Percentiles rank a stretch among this genome's conserved stretches.
phyloP scores from a whole-genome alignment of 64 coral and sea anemone species.

The Stichodactyla helianthus region DNA sequence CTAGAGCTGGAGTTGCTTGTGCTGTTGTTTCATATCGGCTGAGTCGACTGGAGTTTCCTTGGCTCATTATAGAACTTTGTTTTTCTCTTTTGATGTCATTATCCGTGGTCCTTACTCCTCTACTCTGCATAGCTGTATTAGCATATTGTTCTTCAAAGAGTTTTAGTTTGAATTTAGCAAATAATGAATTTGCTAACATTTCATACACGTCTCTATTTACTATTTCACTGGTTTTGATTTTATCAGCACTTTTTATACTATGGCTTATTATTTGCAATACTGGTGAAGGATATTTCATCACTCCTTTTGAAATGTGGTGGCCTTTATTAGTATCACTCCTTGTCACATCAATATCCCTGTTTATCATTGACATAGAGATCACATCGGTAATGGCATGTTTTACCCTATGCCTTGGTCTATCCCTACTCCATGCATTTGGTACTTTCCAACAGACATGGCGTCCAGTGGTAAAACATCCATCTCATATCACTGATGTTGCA shows the following conservation, averaged over 20 bases:
- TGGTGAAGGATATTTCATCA: slow-evolving; percentile 37
- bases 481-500: slow-evolving; percentile 45
- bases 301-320: slow-evolving; percentile 6
- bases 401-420: slow-evolving; percentile 35
- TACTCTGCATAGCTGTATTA: slow-evolving; percentile 21
- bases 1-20: slow-evolving; percentile 46
- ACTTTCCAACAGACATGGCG: slow-evolving; percentile 37
- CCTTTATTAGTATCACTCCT: slow-evolving; percentile 33
- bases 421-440: slow-evolving; percentile 27
- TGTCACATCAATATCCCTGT: slow-evolving; percentile 5
- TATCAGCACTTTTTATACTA: slow-evolving; percentile 18
- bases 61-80: slow-evolving; percentile 15
- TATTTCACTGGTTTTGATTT: background rate
- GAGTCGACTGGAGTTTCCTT: slow-evolving; percentile 54
- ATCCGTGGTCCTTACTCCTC: slow-evolving; percentile 32
- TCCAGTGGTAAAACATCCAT: slow-evolving; percentile 32
- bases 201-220: background rate
- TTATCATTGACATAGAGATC: slow-evolving; percentile 30
- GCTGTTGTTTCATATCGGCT: slow-evolving; percentile 66
- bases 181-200: background rate
- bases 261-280: slow-evolving; percentile 43
- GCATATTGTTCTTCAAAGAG: background rate
- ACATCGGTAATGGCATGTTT: slow-evolving; percentile 33
- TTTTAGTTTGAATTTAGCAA: background rate
- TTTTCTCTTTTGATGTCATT: slow-evolving; percentile 35